Percentiles rank a stretch among this genome's conserved stretches.
Conservation (phyloP, 2,888 invertebrate genomes). For the Andricus curvator region DNA sequence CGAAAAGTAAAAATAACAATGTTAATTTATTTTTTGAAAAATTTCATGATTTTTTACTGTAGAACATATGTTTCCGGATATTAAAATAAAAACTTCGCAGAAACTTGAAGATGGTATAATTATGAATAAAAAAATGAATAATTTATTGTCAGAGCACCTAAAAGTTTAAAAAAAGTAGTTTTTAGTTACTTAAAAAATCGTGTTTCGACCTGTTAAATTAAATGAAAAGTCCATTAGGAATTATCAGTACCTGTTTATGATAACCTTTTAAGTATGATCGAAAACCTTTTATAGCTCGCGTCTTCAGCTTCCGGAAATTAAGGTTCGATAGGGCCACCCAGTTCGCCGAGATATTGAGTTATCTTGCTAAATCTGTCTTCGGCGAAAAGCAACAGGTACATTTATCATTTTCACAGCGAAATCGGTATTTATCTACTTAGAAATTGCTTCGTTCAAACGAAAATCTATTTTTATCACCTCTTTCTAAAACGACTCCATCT, state of each 20-base stretch:
- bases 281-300: neutral
- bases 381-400: neutral
- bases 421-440: neutral
- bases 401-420: neutral
- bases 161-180: neutral
- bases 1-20: too few relatives aligned
- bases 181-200: neutral
- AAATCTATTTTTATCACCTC: neutral
- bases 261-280: neutral
- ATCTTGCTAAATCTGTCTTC: conserved; percentile 1
- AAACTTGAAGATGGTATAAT: neutral
- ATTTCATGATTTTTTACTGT: too few relatives aligned
- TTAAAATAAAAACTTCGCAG: rapidly evolving
- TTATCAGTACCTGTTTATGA: neutral
- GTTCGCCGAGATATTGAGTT: neutral
- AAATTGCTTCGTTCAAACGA: neutral
- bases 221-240: neutral
- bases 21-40: too few relatives aligned
- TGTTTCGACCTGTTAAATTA: neutral
- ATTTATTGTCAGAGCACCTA: neutral
- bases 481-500: neutral
- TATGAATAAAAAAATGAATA: neutral
- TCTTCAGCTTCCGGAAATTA: neutral
- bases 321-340: neutral
- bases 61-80: too few relatives aligned